Evolutionary conservation across 2,888 invertebrate species (phyloP).

Genomic region (Rutpela maculata): DNA sequence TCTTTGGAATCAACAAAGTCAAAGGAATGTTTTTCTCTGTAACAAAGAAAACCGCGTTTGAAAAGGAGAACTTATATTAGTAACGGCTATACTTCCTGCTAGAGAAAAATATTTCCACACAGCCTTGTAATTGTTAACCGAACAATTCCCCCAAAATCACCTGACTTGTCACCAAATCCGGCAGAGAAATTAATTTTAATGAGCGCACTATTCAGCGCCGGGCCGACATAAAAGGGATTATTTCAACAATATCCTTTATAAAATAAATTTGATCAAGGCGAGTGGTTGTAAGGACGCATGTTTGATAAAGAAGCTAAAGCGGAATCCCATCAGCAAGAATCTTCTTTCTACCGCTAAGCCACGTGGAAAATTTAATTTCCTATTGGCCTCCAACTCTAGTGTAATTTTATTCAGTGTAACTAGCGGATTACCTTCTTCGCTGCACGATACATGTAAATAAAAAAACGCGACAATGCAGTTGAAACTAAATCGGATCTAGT

Average conservation of each 20-base stretch:
- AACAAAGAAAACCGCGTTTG: too few species aligned
- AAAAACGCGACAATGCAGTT: neutral
- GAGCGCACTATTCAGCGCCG: neutral
- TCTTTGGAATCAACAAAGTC: too few species aligned
- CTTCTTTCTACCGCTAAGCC: slow-evolving; percentile 52
- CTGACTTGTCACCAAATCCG: neutral
- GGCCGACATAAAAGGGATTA: neutral
- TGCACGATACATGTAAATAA: slow-evolving; percentile 10
- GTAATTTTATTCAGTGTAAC: slow-evolving; percentile 52
- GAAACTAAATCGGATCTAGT: neutral
- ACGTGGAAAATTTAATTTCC: slow-evolving; percentile 56
- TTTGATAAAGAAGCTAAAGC: slow-evolving; percentile 51
- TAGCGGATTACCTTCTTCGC: slow-evolving; percentile 23
- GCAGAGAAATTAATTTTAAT: slow-evolving; percentile 10
- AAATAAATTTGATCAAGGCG: slow-evolving; percentile 36
- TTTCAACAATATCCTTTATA: slow-evolving; percentile 34
- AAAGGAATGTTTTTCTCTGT: too few species aligned
- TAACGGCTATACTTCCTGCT: too few species aligned
- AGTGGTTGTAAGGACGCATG: slow-evolving; percentile 43
- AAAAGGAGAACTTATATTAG: too few species aligned
- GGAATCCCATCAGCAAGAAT: slow-evolving; percentile 52
- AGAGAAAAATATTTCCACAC: too few species aligned
- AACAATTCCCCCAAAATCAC: neutral
- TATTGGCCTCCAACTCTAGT: slow-evolving; percentile 45
- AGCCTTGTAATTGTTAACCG: neutral